Conservation (phyloP, 1,140 invertebrate species). For the Gerris buenoi region DNA sequence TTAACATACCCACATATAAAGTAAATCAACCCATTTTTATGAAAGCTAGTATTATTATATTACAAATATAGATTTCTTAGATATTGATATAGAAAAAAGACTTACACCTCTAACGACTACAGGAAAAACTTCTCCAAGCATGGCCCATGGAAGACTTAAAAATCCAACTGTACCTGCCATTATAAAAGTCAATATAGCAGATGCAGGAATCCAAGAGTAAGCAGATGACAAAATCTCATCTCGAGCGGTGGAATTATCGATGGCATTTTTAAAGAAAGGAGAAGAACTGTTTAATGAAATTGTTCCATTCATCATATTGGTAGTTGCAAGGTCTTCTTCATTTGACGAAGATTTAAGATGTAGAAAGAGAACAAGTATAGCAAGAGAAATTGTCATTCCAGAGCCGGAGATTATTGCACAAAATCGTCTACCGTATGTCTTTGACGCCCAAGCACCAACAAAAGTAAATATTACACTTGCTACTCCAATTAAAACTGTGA, state of each 20-base stretch:
- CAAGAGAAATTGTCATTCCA: constrained; percentile 43
- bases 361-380: constrained; percentile 35
- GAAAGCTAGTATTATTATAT: not conserved
- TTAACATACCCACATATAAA: not conserved
- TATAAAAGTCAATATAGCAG: constrained; percentile 39
- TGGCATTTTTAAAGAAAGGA: constrained; percentile 21
- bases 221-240: too few species aligned
- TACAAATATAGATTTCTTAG: not conserved
- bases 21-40: not conserved
- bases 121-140: constrained; percentile 60
- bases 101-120: constrained; percentile 40
- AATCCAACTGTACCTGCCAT: constrained; percentile 45
- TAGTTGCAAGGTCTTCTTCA: too few species aligned
- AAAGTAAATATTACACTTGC: constrained; percentile 37
- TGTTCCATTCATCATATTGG: too few species aligned
- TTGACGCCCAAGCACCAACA: constrained; percentile 35
- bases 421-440: constrained; percentile 39
- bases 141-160: constrained; percentile 50
- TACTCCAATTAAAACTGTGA: constrained; percentile 38
- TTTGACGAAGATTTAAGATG: constrained; percentile 17
- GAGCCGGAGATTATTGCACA: constrained; percentile 41
- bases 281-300: not conserved
- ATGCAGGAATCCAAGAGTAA: constrained; percentile 32
- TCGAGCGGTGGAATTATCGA: not conserved
- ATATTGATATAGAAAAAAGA: not conserved